A percentile compares a stretch with the other conserved stretches of the same genome.
phyloP scores from a whole-genome alignment of 2,888 invertebrate genomes.

The Anagyrus pseudococci region DNA sequence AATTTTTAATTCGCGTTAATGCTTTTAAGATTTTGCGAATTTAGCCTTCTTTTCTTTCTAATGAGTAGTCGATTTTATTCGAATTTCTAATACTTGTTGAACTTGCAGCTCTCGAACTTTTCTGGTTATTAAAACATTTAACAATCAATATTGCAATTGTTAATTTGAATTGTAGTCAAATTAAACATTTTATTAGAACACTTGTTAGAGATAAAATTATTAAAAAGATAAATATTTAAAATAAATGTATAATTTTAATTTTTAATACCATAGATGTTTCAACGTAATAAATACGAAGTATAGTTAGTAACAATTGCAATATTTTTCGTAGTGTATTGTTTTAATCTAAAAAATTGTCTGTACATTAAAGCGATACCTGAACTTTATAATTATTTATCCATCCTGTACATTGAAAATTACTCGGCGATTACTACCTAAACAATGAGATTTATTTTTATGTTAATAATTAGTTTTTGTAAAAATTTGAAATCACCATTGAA shows the following conservation, averaged over 20 bases:
- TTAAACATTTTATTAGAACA: background rate
- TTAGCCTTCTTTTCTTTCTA: constrained; percentile 4
- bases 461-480: constrained; percentile 53
- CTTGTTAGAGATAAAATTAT: too few relatives aligned
- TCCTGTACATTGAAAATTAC: constrained; percentile 26
- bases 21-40: too few relatives aligned
- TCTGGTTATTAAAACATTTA: background rate
- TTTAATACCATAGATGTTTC: too few relatives aligned
- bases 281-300: constrained; percentile 1
- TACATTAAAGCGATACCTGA: constrained; percentile 12
- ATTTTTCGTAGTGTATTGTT: constrained; percentile 7
- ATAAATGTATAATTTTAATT: too few relatives aligned
- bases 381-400: constrained; percentile 28
- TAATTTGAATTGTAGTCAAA: background rate
- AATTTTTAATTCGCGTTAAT: too few relatives aligned
- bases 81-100: constrained; percentile 1
- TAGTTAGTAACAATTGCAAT: constrained; percentile 26
- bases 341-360: background rate
- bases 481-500: constrained; percentile 60
- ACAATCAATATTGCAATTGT: background rate
- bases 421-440: constrained; percentile 48
- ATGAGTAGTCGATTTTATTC: background rate
- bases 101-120: constrained; percentile 12
- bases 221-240: too few relatives aligned
- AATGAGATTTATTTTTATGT: constrained; percentile 49